Evolutionary conservation across 2,113 vertebrate genomes (phyloP), one percentile per base, ranked within the genome.

Genomic region (Salvator merianae): DNA sequence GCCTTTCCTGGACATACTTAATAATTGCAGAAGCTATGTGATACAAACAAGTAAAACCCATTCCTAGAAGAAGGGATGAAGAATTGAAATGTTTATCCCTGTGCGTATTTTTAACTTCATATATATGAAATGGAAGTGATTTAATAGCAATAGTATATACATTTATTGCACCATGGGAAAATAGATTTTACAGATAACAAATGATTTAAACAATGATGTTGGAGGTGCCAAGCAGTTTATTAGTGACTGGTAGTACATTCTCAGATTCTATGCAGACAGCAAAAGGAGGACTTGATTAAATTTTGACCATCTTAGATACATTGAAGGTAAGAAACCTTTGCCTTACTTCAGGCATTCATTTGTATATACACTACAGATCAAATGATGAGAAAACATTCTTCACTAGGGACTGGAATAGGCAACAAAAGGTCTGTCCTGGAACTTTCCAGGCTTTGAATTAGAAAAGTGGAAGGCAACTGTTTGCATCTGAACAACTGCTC

Each of bases 11-110:
- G 94, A 99, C 99, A 91, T 97, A 97, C 85, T 95, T 95, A 47
- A 97, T 97, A 0, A 82, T 97, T 92, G 96, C 97, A 1, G 97
- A 95, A 1, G 96, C 97, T 4, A 93, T 93, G 87, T 99, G 98
- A 94, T 98, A 99, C 28, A 98, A 92, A 71, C 98, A 95, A 85
- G 97, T 88, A 83, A 98, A 98, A 3, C 98, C 98, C 87, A 98
- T 50, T 80, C 98, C 98, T 99, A 84, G 6, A 38, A 55, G 75
- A 20, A 4, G 77, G 82, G 1, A 62, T 78, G 2, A 65, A 77
- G 81, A 7, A 2, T 1, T 0, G 9, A 32, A 0, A 0, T 0
- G 74, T 3, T 26, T 43, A 22, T 71, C 7, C 47, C 10, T 5
- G 18, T 59, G 36, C 38, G 12, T 32, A 7, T 38, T 32, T 16